phyloP scores from a whole-genome alignment of 2,888 invertebrate genomes.

The Itoplectis maculator region DNA sequence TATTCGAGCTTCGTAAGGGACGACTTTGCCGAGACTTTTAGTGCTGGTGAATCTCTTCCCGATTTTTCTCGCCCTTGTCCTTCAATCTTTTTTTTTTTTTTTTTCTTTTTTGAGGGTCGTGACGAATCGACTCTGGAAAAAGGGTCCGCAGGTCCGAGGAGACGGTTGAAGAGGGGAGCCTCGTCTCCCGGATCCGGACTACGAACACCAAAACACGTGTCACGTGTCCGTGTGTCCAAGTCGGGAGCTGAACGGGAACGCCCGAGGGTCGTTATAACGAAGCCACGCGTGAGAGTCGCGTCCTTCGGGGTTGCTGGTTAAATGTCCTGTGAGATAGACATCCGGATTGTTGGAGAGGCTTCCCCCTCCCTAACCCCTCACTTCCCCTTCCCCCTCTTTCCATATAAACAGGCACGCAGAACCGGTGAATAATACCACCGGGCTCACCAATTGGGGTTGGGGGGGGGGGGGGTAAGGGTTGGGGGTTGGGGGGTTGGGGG shows the following conservation, averaged over 20 bases:
- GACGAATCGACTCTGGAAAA: slow-evolving; percentile 65
- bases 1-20: too few relatives aligned
- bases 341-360: slow-evolving; percentile 57
- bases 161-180: slow-evolving; percentile 20
- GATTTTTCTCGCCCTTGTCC: slow-evolving; percentile 23
- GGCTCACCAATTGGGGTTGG: background rate
- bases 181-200: background rate
- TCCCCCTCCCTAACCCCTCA: too few relatives aligned
- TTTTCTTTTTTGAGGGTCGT: slow-evolving; percentile 32
- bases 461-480: too few relatives aligned
- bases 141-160: slow-evolving; percentile 34
- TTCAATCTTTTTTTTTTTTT: background rate
- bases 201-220: background rate
- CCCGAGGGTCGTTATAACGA: slow-evolving; percentile 61
- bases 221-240: too few relatives aligned
- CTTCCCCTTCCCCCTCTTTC: too few relatives aligned
- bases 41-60: background rate
- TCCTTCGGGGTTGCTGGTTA: slow-evolving; percentile 61
- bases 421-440: slow-evolving; percentile 38
- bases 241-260: slow-evolving; percentile 3
- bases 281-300: slow-evolving; percentile 29
- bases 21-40: background rate
- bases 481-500: too few relatives aligned
- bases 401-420: slow-evolving; percentile 8
- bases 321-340: slow-evolving; percentile 66